Base-by-base conservation (phyloP, 2,113 vertebrate species). In the Synodontis membranacea region DNA sequence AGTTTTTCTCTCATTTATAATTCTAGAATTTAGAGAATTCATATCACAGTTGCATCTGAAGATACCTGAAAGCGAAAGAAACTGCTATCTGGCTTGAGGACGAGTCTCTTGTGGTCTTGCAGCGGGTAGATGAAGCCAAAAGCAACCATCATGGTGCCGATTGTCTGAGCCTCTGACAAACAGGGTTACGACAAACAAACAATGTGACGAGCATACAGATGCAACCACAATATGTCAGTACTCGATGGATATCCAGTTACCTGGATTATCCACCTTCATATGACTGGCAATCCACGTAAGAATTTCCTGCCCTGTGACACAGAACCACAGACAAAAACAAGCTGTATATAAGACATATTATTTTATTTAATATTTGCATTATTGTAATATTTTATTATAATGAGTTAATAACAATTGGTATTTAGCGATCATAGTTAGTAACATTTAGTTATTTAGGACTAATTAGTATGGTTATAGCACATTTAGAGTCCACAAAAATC, bases 51-150 rank as follows among this genome's bases (percentile, higher is more conserved):
- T 25, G 9, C 1, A 74, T 42, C 7, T 74, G 25, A 70, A 37
- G 25, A 46, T 39, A 99, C 98, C 95, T 99, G 98, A 91, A 99
- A 99, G 88, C 97, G 96, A 92, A 98, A 99, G 37, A 98, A 95
- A 90, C 91, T 94, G 0, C 6, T 2, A 21, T 99, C 96, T 0
- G 94, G 92, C 88, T 91, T 96, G 37, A 99, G 95, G 64, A 95
- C 88, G 78, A 99, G 96, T 88, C 96, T 98, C 93, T 92, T 98
- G 80, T 97, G 97, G 89, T 99, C 97, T 91, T 97, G 96, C 75
- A 99, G 94, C 1, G 97, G 97, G 88, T 99, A 99, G 91, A 99
- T 95, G 90, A 97, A 99, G 0, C 98, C 97, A 0, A 94, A 97
- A 83, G 96, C 96, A 91, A 98, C 96, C 66, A 99, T 91, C 92